These are phyloP conservation scores for Drosophila flavopinicola DNA, from an alignment of 2,888 invertebrate genomes.

Conservation along the genomic window DNA sequence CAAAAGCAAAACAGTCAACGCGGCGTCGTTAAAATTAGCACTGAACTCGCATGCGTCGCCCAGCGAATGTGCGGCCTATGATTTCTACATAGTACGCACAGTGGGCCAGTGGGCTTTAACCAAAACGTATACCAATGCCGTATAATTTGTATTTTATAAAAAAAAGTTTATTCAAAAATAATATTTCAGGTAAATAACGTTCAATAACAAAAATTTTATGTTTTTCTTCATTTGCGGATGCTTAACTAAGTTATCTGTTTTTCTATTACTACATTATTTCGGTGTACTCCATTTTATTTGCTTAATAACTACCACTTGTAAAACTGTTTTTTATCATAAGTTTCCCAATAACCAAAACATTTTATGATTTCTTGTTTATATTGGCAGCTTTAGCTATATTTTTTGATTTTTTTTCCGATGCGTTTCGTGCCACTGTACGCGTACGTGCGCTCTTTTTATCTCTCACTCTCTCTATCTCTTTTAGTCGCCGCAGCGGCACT, in stretches of 20 bases:
- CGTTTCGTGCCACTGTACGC: conserved; percentile 22
- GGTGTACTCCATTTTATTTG: too few relatives aligned
- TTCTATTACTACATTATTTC: too few relatives aligned
- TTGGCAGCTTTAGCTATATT: not conserved
- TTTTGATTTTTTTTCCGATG: not conserved
- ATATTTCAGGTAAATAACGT: too few relatives aligned
- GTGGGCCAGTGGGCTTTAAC: conserved; percentile 9
- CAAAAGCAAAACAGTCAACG: conserved; percentile 69
- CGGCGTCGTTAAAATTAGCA: conserved; percentile 74
- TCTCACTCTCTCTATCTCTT: conserved; percentile 15
- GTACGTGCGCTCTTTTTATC: conserved; percentile 9
- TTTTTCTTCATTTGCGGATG: too few relatives aligned
- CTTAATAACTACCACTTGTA: too few relatives aligned
- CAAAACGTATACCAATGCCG: not conserved
- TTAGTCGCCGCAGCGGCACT: conserved; percentile 10
- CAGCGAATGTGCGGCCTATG: conserved; percentile 66
- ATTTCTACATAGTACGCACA: conserved; percentile 47
- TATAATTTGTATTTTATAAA: too few relatives aligned
- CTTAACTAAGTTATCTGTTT: too few relatives aligned
- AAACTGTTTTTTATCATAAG: not conserved
- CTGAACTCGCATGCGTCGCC: conserved; percentile 64
- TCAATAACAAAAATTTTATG: too few relatives aligned
- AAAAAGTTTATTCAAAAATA: too few relatives aligned
- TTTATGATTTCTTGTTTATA: too few relatives aligned
- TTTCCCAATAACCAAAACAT: too few relatives aligned